Conservation (phyloP, 2,888 invertebrate genomes). For the Aporophyla nigra region DNA sequence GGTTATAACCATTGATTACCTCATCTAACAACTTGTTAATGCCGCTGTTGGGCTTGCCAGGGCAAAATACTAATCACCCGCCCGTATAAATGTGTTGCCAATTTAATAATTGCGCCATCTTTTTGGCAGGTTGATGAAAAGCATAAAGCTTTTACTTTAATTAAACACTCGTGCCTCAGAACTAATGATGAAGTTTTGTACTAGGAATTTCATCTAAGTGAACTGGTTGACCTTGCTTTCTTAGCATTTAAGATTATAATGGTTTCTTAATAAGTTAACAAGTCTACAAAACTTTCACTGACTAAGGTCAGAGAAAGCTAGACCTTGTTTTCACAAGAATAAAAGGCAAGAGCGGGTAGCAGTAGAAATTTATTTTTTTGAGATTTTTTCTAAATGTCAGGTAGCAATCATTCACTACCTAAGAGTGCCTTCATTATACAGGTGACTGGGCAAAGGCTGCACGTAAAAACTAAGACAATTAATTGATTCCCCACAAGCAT, state of each 20-base stretch:
- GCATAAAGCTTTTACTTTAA: constrained; percentile 49
- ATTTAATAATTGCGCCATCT: constrained; percentile 46
- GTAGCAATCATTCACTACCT: background rate
- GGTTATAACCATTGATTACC: constrained; percentile 40
- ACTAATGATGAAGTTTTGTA: constrained; percentile 8
- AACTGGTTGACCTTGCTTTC: too few species aligned
- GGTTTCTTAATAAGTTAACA: background rate
- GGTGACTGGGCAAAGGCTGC: background rate
- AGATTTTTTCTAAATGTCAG: background rate
- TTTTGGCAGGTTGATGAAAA: constrained; percentile 34
- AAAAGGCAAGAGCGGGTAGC: background rate
- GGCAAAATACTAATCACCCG: constrained; percentile 44
- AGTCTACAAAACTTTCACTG: too few species aligned
- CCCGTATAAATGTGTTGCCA: constrained; percentile 54
- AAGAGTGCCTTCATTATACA: background rate
- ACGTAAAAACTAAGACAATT: background rate
- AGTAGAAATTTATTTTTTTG: background rate
- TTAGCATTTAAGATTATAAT: constrained; percentile 2
- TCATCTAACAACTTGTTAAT: constrained; percentile 47
- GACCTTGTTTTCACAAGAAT: background rate
- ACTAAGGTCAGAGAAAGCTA: background rate
- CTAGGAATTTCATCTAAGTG: too few species aligned
- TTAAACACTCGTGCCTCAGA: constrained; percentile 32
- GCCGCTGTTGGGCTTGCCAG: constrained; percentile 39
- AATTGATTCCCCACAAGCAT: background rate